Conservation (phyloP, 2,888 invertebrate species). For the Drosophila mettleri region DNA sequence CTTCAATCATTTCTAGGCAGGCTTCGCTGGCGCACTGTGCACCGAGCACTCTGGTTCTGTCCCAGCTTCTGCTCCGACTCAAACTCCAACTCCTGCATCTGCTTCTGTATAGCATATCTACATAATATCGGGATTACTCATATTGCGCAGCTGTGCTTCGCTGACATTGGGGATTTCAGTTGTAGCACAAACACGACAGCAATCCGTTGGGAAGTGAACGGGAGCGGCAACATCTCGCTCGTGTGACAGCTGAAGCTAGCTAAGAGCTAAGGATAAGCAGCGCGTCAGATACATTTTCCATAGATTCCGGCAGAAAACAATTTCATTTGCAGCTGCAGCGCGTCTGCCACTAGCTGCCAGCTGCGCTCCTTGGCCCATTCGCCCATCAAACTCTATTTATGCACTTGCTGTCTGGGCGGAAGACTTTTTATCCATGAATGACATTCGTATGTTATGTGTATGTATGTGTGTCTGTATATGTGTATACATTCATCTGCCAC, state of each 20-base stretch:
- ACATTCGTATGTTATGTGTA: constrained; percentile 54
- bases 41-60: constrained; percentile 11
- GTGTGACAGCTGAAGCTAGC: constrained; percentile 54
- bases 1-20: constrained; percentile 76
- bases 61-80: not conserved
- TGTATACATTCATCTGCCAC: not conserved
- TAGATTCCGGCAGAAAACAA: constrained; percentile 73
- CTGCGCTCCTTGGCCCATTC: not conserved
- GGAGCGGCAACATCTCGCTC: constrained; percentile 26
- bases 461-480: constrained; percentile 4
- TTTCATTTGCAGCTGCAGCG: constrained; percentile 64
- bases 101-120: constrained; percentile 26
- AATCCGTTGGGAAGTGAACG: constrained; percentile 41
- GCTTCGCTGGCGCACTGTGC: constrained; percentile 24
- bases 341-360: constrained; percentile 6
- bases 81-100: not conserved
- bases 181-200: constrained; percentile 46
- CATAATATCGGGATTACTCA: constrained; percentile 55
- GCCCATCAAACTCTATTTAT: constrained; percentile 7
- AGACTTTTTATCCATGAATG: constrained; percentile 35
- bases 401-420: constrained; percentile 15
- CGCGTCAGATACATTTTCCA: constrained; percentile 68
- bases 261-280: constrained; percentile 38
- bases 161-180: constrained; percentile 54
- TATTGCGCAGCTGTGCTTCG: constrained; percentile 56